Percentiles rank a stretch among this genome's conserved stretches.
Conservation (phyloP, 1,140 invertebrate genomes). For the Agrypnia vestita region DNA sequence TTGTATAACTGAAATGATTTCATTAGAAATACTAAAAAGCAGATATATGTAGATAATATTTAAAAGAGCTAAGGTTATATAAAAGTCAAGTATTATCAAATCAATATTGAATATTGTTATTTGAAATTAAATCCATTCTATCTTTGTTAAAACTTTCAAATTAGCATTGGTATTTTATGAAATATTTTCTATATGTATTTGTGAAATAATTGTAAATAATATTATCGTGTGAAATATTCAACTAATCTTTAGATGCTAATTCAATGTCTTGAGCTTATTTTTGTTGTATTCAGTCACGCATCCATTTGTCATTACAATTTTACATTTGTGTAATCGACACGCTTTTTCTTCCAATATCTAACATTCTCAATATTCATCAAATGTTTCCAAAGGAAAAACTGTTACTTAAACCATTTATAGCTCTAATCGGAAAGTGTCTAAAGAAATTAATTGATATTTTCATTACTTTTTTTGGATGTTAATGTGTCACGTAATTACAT, state of each 20-base stretch:
- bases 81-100: slow-evolving; percentile 58
- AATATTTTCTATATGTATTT: slow-evolving; percentile 49
- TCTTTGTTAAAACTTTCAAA: slow-evolving; percentile 59
- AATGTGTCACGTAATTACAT: slow-evolving; percentile 26
- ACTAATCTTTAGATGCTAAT: slow-evolving; percentile 30
- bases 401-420: too few species aligned
- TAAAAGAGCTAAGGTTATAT: slow-evolving; percentile 53
- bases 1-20: too few species aligned
- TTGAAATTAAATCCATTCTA: slow-evolving; percentile 59
- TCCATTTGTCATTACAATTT: slow-evolving; percentile 10
- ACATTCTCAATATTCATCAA: too few species aligned
- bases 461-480: slow-evolving; percentile 38
- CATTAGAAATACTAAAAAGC: background rate
- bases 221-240: slow-evolving; percentile 12
- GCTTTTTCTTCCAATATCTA: background rate
- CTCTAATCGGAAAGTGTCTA: background rate
- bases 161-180: slow-evolving; percentile 49
- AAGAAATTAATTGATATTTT: slow-evolving; percentile 17
- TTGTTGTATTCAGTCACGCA: slow-evolving; percentile 15
- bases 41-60: slow-evolving; percentile 39
- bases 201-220: slow-evolving; percentile 44
- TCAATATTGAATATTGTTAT: slow-evolving; percentile 56
- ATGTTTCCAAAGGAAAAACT: too few species aligned
- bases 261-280: slow-evolving; percentile 35
- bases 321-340: background rate